Evolutionary conservation across 2,797 vertebrate species (phyloP).

Genomic region (Micropoecilia bifurca): DNA sequence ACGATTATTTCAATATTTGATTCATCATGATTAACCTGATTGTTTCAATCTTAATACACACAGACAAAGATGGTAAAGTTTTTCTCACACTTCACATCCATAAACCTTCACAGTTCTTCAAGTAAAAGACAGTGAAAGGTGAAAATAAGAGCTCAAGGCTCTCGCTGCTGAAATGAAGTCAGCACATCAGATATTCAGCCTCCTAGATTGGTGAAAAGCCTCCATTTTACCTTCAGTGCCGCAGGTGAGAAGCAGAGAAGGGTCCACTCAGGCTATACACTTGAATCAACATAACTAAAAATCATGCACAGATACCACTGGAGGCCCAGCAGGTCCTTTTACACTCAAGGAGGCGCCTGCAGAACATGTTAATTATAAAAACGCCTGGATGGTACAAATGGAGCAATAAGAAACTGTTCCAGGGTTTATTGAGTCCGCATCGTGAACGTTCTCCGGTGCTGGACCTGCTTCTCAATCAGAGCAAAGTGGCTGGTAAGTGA

Average conservation of each 20-base stretch:
- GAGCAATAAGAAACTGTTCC: slow-evolving; percentile 4
- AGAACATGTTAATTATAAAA: neutral
- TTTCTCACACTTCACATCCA: too few species aligned
- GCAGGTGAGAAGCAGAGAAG: neutral
- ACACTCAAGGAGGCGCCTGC: neutral
- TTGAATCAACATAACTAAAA: neutral
- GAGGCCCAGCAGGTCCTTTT: neutral
- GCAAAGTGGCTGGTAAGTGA: neutral
- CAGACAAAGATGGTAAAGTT: too few species aligned
- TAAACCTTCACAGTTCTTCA: neutral
- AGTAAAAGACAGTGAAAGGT: neutral
- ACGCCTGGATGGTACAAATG: neutral
- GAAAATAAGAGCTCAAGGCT: neutral
- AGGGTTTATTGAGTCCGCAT: neutral
- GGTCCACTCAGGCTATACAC: neutral
- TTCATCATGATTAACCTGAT: too few species aligned
- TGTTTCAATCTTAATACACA: too few species aligned
- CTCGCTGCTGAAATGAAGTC: neutral
- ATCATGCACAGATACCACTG: neutral
- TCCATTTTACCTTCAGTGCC: neutral
- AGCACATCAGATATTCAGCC: neutral
- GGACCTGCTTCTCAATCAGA: slow-evolving; percentile 2
- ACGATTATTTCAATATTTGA: too few species aligned
- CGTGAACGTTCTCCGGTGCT: neutral
- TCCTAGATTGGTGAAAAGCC: neutral